Evolutionary conservation across 2,888 invertebrate species (phyloP).

Genomic region (Pammene aurita): DNA sequence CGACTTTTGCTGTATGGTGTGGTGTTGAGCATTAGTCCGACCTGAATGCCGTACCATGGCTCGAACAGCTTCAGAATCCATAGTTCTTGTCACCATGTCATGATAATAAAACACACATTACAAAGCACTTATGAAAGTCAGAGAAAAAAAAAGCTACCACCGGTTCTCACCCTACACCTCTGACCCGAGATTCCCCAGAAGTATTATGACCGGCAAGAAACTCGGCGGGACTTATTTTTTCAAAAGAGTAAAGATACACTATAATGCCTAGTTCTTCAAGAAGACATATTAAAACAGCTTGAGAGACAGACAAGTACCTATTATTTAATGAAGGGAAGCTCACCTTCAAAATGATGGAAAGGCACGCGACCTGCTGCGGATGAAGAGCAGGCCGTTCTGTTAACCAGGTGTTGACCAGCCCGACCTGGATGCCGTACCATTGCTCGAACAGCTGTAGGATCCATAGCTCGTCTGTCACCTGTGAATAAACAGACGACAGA

Average conservation of each 20-base stretch:
- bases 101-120: too few species aligned
- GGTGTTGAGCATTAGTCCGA: slow-evolving; percentile 95
- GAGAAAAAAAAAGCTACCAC: too few species aligned
- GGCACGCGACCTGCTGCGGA: slow-evolving; percentile 98
- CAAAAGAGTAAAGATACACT: too few species aligned
- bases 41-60: slow-evolving; percentile 98
- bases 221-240: too few species aligned
- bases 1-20: slow-evolving; percentile 99
- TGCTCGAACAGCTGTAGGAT: slow-evolving; percentile 88
- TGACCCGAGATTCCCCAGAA: too few species aligned
- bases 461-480: slow-evolving; percentile 86
- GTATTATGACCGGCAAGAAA: too few species aligned
- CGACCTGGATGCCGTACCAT: slow-evolving; percentile 98
- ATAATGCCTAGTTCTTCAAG: too few species aligned
- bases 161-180: too few species aligned
- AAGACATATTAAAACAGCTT: too few species aligned
- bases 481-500: slow-evolving; percentile 10
- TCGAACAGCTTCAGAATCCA: slow-evolving; percentile 87
- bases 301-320: too few species aligned
- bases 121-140: too few species aligned
- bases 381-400: slow-evolving; percentile 96
- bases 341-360: slow-evolving; percentile 97
- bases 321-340: background rate
- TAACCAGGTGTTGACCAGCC: slow-evolving; percentile 96
- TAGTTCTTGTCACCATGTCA: slow-evolving; percentile 81